Evolutionary conservation across 1,140 invertebrate genomes (phyloP).

Genomic region (Trachymyrmex cornetzi): DNA sequence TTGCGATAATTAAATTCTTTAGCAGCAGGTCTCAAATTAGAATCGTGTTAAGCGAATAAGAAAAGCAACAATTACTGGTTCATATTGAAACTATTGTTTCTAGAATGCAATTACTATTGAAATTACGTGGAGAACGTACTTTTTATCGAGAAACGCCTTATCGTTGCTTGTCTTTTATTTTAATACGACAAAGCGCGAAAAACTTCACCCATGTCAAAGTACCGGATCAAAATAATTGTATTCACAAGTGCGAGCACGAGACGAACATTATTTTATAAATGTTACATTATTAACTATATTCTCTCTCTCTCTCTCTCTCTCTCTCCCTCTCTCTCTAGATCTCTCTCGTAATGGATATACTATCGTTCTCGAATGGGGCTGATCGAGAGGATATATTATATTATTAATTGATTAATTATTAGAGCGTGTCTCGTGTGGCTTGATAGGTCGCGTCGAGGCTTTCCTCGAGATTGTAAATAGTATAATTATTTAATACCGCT

Average conservation of each 20-base stretch:
- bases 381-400: conserved; percentile 24
- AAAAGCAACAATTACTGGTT: background rate
- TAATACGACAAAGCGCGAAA: conserved; percentile 22
- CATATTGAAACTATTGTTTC: background rate
- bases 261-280: conserved; percentile 37
- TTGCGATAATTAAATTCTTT: background rate
- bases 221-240: conserved; percentile 59
- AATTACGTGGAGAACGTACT: background rate
- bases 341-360: conserved; percentile 4
- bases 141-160: conserved; percentile 5
- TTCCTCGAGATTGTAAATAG: conserved; percentile 55
- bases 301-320: conserved; percentile 7
- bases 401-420: conserved; percentile 56
- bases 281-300: conserved; percentile 54
- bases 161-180: conserved; percentile 44
- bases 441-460: conserved; percentile 32
- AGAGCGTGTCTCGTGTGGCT: conserved; percentile 42
- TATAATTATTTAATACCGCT: conserved; percentile 60
- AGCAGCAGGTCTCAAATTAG: background rate
- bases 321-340: background rate
- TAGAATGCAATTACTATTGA: background rate
- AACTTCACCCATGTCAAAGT: conserved; percentile 54
- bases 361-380: background rate
- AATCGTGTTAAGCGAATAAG: background rate
- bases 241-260: conserved; percentile 14